Base-by-base conservation (phyloP, 2,888 invertebrate genomes). In the Colletes collaris region DNA sequence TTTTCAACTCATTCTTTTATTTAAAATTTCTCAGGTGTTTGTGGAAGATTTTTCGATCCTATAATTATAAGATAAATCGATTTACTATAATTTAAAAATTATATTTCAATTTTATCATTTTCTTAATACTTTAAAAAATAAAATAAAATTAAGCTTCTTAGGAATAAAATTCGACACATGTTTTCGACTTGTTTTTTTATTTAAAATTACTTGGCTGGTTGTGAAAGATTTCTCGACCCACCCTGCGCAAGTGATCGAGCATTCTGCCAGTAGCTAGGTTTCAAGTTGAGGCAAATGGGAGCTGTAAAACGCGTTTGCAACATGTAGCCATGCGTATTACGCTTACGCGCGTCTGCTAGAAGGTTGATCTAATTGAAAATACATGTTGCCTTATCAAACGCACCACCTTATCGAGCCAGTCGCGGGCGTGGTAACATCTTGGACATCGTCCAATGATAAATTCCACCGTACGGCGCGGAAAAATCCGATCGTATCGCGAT, bases 291-390 rank as follows among this genome's bases (percentile, higher is more conserved):
- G 55, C 35, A 58, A 60, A 60, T 40, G 71, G 63, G 62, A 62
- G 55, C 71, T 63, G 71, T 70, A 71, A 74, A 71, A 71, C 62
- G 62, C n/a, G 56, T 10, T 49, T 53, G 71, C 40, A 62, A 74
- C 74, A 56, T 13, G 46, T 44, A 6, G 19, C 19, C 16, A 46
- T 44, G 56, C 56, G 65, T 53, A 40, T 65, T 40, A 8, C 40
- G 40, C 37, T 40, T n/a, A 19, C 53, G 19, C 44, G 10, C 62
- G 19, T 10, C 60, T 46, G 49, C 50, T 63, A 3, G 27, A 35
- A 56, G 62, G 50, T 70, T 74, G 50, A 71, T 74, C 74, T 74
- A 74, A 74, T 74, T 74, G 74, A 63, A 63, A 74, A 71, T 74
- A 63, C 69, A 50, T 74, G 74, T 63, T 49, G 74, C 40, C 40